Base-by-base conservation (phyloP, 1,140 invertebrate species). In the Probaryconus sp. region DNA sequence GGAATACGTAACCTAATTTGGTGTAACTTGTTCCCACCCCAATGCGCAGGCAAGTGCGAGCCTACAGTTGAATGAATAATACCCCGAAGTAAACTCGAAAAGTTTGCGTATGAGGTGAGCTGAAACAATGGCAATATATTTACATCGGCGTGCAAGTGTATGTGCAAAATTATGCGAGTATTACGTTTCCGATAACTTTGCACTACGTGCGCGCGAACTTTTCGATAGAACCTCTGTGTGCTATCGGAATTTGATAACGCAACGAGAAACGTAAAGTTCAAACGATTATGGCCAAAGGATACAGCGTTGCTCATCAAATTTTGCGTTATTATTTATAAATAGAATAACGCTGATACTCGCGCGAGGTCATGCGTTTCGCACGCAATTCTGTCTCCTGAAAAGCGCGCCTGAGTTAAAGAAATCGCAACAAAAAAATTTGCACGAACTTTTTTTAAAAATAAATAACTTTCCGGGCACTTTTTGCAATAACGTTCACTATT, bases 91-190 rank as follows among this genome's bases (percentile, higher is more conserved):
- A 16, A 67, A 47, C 31, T 55, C 28, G 50, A 56, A 65, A 65
- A 65, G 63, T 65, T 65, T 13, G 50, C 31, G 16, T 28, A 67
- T 35, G 63, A 67, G 21, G 33, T n/a, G 33, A 50, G 14, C 53
- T 51, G 64, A 68, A 68, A 58, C 56, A 68, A 67, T 67, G 42
- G 51, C 51, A 56, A 68, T 68, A 68, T 68, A 68, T 68, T 68
- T 68, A 56, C 63, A 67, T 48, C 51, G 33, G 37, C n/a, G 48
- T 38, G 51, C 48, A 14, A 48, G 47, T 65, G 50, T 65, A 43
- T 65, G 61, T 24, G 40, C 40, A 31, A 56, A 67, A 67, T 67
- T 67, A 67, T 67, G 51, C 43, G 51, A 55, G 33, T 48, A 53
- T 67, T 67, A 56, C 63, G 43, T 55, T 56, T 48, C 43, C 63